These are phyloP conservation scores for Garrulus glandarius DNA, from an alignment of 2,797 vertebrate species.

Conservation along the genomic window DNA sequence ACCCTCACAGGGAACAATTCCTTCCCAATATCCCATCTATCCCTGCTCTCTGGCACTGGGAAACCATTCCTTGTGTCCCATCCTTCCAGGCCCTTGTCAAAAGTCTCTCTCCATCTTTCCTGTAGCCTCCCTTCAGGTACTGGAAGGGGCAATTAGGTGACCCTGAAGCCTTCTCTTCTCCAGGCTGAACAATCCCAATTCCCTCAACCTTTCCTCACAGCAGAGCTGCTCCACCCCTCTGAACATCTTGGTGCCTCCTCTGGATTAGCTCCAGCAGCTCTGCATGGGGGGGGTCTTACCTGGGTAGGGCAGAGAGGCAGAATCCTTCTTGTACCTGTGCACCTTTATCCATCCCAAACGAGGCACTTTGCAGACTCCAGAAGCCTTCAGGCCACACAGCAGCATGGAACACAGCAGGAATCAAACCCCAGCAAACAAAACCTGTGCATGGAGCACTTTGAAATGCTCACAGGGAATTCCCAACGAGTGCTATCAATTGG, in stretches of 20 bases:
- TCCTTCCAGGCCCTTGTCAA: accelerated
- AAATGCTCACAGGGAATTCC: conserved; percentile 36
- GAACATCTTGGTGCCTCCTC: accelerated
- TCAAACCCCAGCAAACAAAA: background rate
- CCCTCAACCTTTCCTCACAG: background rate
- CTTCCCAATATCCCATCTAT: background rate
- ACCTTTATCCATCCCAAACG: conserved; percentile 2
- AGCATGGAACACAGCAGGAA: background rate
- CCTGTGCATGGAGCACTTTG: background rate
- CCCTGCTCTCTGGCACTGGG: background rate
- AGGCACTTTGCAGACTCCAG: background rate
- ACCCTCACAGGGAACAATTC: accelerated
- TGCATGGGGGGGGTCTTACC: background rate
- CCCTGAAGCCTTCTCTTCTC: background rate
- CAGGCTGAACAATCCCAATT: background rate
- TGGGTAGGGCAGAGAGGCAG: background rate
- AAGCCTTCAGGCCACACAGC: background rate
- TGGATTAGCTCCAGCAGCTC: background rate
- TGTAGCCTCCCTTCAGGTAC: background rate
- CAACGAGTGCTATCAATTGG: background rate
- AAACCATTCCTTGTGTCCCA: background rate
- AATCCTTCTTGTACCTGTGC: background rate
- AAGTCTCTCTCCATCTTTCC: background rate
- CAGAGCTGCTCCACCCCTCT: background rate
- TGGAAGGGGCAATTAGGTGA: background rate